Percentiles rank a stretch among this genome's conserved stretches.
Evolutionary conservation across 2,113 vertebrate species (phyloP).

Genomic region (Taxidea taxus): DNA sequence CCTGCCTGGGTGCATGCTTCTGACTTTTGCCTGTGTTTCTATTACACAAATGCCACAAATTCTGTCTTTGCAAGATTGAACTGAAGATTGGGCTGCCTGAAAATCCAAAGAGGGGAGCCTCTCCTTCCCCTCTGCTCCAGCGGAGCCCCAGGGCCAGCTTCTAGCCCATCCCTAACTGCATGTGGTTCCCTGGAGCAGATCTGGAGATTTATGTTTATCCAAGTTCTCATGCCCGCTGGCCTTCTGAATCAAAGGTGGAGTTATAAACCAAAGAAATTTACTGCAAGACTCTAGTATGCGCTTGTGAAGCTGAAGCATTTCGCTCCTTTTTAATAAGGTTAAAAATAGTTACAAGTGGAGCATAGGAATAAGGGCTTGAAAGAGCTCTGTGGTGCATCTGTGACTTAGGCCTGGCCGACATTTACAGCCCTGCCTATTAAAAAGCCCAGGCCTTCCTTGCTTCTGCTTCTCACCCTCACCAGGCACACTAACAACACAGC

Average conservation of each 20-base stretch:
- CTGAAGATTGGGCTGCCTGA: conserved; percentile 55
- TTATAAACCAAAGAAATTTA: conserved; percentile 73
- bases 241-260: conserved; percentile 67
- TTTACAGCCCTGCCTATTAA: conserved; percentile 68
- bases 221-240: conserved; percentile 45
- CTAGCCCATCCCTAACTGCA: neutral
- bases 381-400: conserved; percentile 70
- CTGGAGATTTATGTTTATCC: conserved; percentile 55
- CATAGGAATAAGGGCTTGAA: conserved; percentile 55
- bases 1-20: conserved; percentile 65
- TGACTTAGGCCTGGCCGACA: conserved; percentile 54
- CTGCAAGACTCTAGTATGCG: conserved; percentile 36
- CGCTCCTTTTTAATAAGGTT: conserved; percentile 73
- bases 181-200: neutral
- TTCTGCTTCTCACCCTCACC: conserved; percentile 60
- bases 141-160: neutral
- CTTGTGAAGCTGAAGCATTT: conserved; percentile 55
- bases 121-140: conserved; percentile 9
- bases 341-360: conserved; percentile 76
- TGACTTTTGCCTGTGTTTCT: conserved; percentile 77
- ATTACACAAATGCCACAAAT: conserved; percentile 78
- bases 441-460: conserved; percentile 16
- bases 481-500: conserved; percentile 42
- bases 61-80: conserved; percentile 72
- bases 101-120: conserved; percentile 26